Evolutionary conservation across 2,797 vertebrate species (phyloP), one percentile per base, ranked within the genome.

Genomic region (Ataeniobius toweri): DNA sequence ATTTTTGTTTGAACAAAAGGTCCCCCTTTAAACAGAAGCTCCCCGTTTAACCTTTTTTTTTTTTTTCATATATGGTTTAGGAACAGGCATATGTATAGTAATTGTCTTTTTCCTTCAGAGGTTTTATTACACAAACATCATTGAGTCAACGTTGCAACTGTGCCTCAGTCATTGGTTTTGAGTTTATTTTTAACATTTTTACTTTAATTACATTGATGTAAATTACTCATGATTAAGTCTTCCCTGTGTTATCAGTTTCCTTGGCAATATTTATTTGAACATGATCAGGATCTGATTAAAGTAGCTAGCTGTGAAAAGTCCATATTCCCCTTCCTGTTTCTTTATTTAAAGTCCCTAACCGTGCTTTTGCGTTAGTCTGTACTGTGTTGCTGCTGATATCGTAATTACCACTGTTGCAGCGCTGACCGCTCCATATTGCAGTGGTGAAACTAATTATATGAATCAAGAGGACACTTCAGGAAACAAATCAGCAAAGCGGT

Each of bases 1-100:
- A 56, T 89, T 91, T 87, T 88, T 44, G 26, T 73, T 76, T 46
- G 72, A 79, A 84, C 85, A 89, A 92, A 93, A 80, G 85, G 70
- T 73, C 46, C 56, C 36, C 36, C 36, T 73, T 76, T 46, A 74
- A 79, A 84, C 85, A 89, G 91, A 93, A 80, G 85, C 68, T 73
- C 46, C 56, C 36, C 2, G 5, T 84, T 68, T 80, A 68, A 80
- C 74, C 36, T 71, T 79, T 67, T 86, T 79, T 72, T 78, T 74
- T 72, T 78, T 73, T 86, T 79, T 74, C 81, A 87, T 58, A 80
- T 86, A 76, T 78, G 51, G 24, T 74, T 80, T 76, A 71, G 73
- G 86, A 84, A 84, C 51, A 5, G 44, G 65, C 48, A 31, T 5
- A 28, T 4, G 20, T 36, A 10, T 36, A 55, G 63, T 16, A 75